A percentile compares a stretch with the other conserved stretches of the same genome.
These are phyloP conservation scores for Asteroscopus sphinx DNA, from an alignment of 2,888 invertebrate genomes.

Conservation along the genomic window DNA sequence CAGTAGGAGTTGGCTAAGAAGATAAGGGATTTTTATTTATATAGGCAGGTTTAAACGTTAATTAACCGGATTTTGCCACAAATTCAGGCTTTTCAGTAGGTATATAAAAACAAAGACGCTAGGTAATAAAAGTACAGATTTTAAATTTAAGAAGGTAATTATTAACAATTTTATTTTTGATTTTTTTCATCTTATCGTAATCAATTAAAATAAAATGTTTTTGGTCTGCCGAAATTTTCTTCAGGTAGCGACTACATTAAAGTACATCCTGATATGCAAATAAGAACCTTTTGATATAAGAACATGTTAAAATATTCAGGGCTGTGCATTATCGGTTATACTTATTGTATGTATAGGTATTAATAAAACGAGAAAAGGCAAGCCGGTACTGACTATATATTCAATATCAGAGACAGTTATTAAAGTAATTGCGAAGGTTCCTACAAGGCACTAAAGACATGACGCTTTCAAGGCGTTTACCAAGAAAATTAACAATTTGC, in stretches of 20 bases:
- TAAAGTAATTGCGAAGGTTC: constrained; percentile 79
- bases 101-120: no score
- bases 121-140: no score
- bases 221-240: no score
- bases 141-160: no score
- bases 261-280: constrained; percentile 29
- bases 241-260: no score
- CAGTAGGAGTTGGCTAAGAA: constrained; percentile 2
- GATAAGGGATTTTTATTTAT: not conserved
- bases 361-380: constrained; percentile 39
- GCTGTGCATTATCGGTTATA: constrained; percentile 38
- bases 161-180: no score
- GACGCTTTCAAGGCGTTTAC: constrained; percentile 65
- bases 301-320: constrained; percentile 49
- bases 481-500: constrained; percentile 77
- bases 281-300: constrained; percentile 27
- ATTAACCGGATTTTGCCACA: no score
- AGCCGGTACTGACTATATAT: constrained; percentile 37
- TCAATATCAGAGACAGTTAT: constrained; percentile 72
- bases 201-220: no score
- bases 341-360: constrained; percentile 23
- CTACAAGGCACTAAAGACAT: constrained; percentile 71
- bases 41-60: no score
- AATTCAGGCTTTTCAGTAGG: no score
- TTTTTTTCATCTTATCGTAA: no score